Conservation (phyloP, 2,113 vertebrate species). For the Scopus umbretta region DNA sequence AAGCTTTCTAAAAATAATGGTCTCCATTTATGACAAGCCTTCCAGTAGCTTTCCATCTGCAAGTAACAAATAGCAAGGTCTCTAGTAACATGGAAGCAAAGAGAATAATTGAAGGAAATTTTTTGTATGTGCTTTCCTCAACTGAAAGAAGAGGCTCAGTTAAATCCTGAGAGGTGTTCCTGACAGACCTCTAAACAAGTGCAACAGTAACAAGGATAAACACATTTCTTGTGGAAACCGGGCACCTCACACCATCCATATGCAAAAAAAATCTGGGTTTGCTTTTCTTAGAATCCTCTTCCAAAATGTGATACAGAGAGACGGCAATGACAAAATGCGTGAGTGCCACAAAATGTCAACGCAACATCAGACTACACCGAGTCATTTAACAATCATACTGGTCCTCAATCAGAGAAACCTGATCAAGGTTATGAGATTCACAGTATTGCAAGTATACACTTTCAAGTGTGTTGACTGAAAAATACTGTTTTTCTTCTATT, state of each 20-base stretch:
- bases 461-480: not conserved
- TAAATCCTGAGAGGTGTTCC: not conserved
- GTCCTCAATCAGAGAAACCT: not conserved
- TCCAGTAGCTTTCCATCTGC: not conserved
- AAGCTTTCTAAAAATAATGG: not conserved
- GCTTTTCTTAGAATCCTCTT: not conserved
- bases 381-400: not conserved
- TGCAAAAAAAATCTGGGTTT: not conserved
- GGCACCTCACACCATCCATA: not conserved
- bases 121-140: not conserved
- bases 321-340: not conserved
- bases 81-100: not conserved
- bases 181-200: not conserved
- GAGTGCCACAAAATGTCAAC: not conserved
- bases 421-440: not conserved
- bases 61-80: not conserved
- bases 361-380: fast-evolving
- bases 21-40: not conserved
- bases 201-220: not conserved
- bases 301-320: not conserved
- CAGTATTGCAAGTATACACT: not conserved
- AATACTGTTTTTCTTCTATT: not conserved
- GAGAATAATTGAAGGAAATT: not conserved
- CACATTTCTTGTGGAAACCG: not conserved
- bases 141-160: not conserved